Percentiles rank a stretch among this genome's conserved stretches.
phyloP scores from a whole-genome alignment of 2,888 invertebrate genomes.

The Pristionchus maxplancki region DNA sequence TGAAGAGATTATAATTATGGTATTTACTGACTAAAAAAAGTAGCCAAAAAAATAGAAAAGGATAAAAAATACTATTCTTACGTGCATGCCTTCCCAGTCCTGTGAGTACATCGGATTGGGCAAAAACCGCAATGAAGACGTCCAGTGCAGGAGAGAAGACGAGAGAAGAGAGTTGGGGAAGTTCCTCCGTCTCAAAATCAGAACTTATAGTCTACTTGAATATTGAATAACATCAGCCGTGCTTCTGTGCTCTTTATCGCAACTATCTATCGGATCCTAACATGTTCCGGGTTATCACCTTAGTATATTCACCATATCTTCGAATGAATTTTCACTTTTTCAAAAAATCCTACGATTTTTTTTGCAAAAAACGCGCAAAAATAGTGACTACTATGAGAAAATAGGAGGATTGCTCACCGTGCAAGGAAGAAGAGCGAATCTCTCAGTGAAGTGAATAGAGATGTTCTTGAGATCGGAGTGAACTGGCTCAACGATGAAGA shows the following conservation, averaged over 20 bases:
- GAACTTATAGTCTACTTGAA: background rate
- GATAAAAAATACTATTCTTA: too few relatives aligned
- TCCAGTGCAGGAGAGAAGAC: constrained; percentile 33
- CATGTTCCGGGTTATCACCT: too few relatives aligned
- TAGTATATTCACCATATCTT: too few relatives aligned
- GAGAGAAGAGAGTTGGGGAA: constrained; percentile 25
- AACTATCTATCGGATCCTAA: too few relatives aligned
- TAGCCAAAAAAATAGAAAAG: too few relatives aligned
- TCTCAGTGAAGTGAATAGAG: constrained; percentile 43
- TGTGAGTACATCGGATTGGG: constrained; percentile 8
- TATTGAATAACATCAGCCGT: too few relatives aligned
- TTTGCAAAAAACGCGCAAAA: background rate
- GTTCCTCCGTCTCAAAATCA: background rate
- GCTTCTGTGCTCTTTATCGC: too few relatives aligned
- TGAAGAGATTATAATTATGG: too few relatives aligned
- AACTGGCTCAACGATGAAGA: constrained; percentile 47
- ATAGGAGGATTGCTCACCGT: background rate
- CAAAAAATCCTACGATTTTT: too few relatives aligned
- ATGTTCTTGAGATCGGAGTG: constrained; percentile 33
- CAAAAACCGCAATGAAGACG: constrained; percentile 45
- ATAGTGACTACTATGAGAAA: background rate
- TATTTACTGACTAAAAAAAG: too few relatives aligned
- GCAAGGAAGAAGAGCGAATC: constrained; percentile 22
- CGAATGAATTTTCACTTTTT: too few relatives aligned
- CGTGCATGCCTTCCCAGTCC: constrained; percentile 17